Percentiles rank a stretch among this genome's conserved stretches.
phyloP scores from a whole-genome alignment of 2,113 vertebrate species.

The Sylvietta virens region DNA sequence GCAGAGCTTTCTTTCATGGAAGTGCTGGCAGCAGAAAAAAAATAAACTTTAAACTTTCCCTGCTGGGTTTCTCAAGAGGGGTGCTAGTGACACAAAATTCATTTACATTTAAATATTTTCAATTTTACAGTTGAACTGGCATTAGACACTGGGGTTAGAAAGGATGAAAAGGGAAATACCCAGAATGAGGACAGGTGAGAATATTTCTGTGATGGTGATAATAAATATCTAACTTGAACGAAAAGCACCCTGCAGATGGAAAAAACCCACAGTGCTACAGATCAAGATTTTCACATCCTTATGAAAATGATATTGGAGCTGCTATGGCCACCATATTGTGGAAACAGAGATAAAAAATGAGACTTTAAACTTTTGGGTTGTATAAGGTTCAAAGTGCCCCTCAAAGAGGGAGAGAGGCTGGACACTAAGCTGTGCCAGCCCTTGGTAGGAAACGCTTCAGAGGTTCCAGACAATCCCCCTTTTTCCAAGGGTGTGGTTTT shows the following conservation, averaged over 20 bases:
- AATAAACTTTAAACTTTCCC: background rate
- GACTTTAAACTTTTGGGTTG: background rate
- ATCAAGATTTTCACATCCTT: background rate
- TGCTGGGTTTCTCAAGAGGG: background rate
- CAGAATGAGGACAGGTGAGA: background rate
- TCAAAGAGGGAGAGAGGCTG: background rate
- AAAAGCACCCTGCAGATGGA: background rate
- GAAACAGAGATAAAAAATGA: background rate
- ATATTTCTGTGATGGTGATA: background rate
- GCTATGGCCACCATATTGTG: background rate
- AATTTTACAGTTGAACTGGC: background rate
- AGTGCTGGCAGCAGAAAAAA: background rate
- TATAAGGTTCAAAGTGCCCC: background rate
- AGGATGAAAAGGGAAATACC: background rate
- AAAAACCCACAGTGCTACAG: background rate
- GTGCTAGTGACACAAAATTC: background rate
- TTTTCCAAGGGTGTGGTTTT: background rate
- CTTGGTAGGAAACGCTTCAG: background rate
- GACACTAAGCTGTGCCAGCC: rapidly evolving
- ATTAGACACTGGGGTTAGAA: background rate
- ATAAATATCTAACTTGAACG: background rate
- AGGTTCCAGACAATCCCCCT: background rate
- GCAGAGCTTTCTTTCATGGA: background rate
- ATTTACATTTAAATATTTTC: background rate
- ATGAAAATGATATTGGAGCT: background rate